phyloP scores from a whole-genome alignment of 2,113 vertebrate species.

The Trochalopteron elliotii region DNA sequence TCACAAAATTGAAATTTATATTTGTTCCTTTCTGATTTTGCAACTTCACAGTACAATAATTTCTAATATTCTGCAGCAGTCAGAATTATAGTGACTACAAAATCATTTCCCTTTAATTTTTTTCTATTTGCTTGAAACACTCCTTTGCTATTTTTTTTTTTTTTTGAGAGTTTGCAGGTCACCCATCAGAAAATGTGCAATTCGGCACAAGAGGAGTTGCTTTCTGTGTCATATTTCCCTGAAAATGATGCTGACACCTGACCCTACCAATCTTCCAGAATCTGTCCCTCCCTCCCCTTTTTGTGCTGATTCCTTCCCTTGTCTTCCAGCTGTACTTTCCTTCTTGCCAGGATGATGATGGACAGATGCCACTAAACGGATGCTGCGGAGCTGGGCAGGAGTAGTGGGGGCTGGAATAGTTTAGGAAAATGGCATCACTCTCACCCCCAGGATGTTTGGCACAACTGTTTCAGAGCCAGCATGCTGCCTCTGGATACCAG shows the following conservation, averaged over 20 bases:
- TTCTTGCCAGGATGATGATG: background rate
- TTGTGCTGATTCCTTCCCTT: background rate
- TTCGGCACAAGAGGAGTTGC: background rate
- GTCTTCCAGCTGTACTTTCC: background rate
- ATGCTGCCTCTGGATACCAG: background rate
- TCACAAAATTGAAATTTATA: slow-evolving; percentile 53
- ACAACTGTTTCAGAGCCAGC: background rate
- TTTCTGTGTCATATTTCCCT: background rate
- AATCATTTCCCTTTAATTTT: background rate
- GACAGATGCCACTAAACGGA: background rate
- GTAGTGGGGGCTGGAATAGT: background rate
- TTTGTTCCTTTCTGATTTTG: slow-evolving; percentile 28
- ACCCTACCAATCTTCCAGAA: background rate
- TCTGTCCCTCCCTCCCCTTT: background rate
- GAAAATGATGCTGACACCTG: background rate
- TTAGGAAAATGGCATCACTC: background rate
- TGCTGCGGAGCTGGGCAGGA: background rate
- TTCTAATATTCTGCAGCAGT: slow-evolving; percentile 44
- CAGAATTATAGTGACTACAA: slow-evolving; percentile 34
- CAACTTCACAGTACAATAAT: slow-evolving; percentile 51
- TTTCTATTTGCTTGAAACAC: background rate
- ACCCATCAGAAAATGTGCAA: background rate
- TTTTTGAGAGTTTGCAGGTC: background rate
- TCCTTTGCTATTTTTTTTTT: background rate
- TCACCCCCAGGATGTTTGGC: background rate